phyloP scores from a whole-genome alignment of 1,140 invertebrate species.

The Scaptomyza graminum region DNA sequence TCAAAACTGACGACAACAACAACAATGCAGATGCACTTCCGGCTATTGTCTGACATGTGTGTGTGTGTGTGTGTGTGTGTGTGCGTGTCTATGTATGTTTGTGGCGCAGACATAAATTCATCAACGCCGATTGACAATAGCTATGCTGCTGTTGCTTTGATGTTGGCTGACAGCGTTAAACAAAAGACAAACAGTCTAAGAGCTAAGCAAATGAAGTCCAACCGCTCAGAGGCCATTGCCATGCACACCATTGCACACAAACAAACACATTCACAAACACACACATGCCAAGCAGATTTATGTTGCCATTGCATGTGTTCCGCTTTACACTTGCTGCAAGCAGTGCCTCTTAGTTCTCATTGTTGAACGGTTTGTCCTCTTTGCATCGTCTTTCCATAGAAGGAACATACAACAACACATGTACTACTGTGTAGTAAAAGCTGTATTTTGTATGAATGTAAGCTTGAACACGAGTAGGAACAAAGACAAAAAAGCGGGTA shows the following conservation, averaged over 20 bases:
- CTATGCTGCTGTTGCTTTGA: not conserved
- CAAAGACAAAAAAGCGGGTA: too few species aligned
- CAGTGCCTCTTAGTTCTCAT: not conserved
- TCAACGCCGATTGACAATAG: conserved; percentile 64
- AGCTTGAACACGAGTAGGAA: too few species aligned
- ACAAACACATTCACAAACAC: conserved; percentile 2
- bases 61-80: conserved; percentile 11
- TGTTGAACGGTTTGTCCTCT: not conserved
- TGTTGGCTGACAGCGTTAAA: conserved; percentile 35
- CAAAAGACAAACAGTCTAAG: conserved; percentile 61
- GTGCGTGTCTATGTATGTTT: conserved; percentile 20
- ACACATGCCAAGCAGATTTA: not conserved
- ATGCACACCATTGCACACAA: conserved; percentile 21
- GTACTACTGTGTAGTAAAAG: too few species aligned
- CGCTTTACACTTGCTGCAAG: conserved; percentile 5
- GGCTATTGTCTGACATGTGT: conserved; percentile 25
- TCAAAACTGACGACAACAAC: conserved; percentile 46
- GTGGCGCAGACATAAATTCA: conserved; percentile 65
- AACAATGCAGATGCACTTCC: conserved; percentile 24
- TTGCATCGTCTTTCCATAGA: not conserved
- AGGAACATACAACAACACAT: not conserved
- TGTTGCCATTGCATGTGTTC: conserved; percentile 22
- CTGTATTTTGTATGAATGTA: too few species aligned
- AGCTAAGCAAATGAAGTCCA: conserved; percentile 49
- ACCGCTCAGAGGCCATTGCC: conserved; percentile 43